Conservation (phyloP, 2,113 vertebrate genomes). For the Malurus elegans region DNA sequence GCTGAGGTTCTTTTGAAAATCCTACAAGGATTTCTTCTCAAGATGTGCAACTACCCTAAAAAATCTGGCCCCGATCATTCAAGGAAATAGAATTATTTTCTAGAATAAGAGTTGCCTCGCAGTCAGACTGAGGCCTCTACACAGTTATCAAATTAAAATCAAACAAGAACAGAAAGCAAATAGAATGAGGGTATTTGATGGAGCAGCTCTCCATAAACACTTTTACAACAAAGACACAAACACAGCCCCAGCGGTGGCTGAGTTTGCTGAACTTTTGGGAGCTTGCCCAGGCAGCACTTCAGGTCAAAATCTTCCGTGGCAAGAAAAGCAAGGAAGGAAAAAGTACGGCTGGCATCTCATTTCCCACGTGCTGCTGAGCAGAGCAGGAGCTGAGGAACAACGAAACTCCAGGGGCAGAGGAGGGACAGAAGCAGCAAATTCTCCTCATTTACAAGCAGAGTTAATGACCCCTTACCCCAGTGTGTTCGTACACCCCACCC, state of each 20-base stretch:
- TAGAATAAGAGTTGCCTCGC: not conserved
- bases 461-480: not conserved
- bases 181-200: constrained; percentile 7
- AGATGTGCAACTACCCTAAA: not conserved
- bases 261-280: not conserved
- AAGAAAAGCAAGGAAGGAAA: not conserved
- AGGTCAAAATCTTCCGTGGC: not conserved
- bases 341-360: not conserved
- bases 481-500: not conserved
- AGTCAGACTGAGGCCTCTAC: not conserved
- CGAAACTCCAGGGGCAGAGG: not conserved
- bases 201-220: not conserved
- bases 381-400: not conserved
- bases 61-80: not conserved
- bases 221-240: not conserved
- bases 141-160: constrained; percentile 28
- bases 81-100: constrained; percentile 22
- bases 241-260: not conserved
- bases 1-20: not conserved
- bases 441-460: not conserved
- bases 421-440: not conserved
- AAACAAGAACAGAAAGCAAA: constrained; percentile 1
- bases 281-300: not conserved
- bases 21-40: not conserved
- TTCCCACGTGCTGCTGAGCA: not conserved